Evolutionary conservation across 2,797 vertebrate species (phyloP).

Genomic region (Ciconia nigra): DNA sequence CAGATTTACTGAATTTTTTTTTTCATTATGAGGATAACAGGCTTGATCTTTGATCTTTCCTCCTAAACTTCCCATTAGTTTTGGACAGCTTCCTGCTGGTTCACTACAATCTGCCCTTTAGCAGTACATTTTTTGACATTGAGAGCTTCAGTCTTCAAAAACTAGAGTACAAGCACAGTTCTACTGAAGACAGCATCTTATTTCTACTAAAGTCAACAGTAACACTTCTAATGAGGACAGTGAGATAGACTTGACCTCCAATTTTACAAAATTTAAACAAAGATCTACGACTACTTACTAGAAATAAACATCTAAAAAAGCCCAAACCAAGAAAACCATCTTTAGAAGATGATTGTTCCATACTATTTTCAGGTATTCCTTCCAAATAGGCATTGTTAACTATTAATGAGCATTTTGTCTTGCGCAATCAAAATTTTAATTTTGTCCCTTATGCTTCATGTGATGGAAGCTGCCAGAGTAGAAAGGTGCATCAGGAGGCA

Average conservation of each 20-base stretch:
- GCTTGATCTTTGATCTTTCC: not conserved
- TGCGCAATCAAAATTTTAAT: not conserved
- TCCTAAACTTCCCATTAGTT: not conserved
- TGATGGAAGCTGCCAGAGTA: not conserved
- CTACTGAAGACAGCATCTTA: not conserved
- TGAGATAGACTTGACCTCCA: not conserved
- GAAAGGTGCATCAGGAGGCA: not conserved
- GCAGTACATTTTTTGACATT: not conserved
- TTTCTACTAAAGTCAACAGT: not conserved
- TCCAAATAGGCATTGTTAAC: not conserved
- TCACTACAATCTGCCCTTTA: not conserved
- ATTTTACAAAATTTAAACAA: not conserved
- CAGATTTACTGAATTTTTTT: not conserved
- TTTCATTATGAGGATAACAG: not conserved
- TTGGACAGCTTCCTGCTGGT: not conserved
- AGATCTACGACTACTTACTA: not conserved
- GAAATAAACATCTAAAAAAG: not conserved
- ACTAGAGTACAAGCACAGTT: not conserved
- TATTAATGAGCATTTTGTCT: not conserved
- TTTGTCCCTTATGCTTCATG: not conserved
- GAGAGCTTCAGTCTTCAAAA: not conserved
- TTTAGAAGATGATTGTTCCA: not conserved
- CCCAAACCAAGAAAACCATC: not conserved
- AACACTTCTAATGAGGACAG: not conserved
- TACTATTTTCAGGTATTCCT: not conserved